These are phyloP conservation scores for Hypomecis punctinalis DNA, from an alignment of 2,888 invertebrate genomes.

Conservation along the genomic window DNA sequence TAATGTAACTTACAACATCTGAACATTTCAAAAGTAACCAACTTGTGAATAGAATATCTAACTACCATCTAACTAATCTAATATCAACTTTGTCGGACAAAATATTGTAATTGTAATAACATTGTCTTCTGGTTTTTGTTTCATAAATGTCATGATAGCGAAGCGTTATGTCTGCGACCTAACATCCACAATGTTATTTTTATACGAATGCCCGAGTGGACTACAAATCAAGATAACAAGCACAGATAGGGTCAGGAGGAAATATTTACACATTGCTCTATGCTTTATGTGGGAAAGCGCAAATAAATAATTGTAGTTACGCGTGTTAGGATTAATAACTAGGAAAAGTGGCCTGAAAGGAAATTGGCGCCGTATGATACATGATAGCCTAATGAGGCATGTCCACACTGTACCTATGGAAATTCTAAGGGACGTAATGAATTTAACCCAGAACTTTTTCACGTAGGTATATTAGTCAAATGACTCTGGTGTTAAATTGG, in stretches of 20 bases:
- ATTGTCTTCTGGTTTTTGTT: background rate
- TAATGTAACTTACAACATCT: no score
- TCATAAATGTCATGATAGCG: background rate
- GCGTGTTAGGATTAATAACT: slow-evolving; percentile 40
- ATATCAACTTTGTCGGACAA: background rate
- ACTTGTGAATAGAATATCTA: no score
- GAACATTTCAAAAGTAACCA: no score
- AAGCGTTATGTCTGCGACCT: slow-evolving; percentile 32
- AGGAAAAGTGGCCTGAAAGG: slow-evolving; percentile 15
- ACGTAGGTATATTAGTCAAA: no score
- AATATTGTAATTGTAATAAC: background rate
- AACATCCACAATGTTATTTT: slow-evolving; percentile 65
- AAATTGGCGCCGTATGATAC: slow-evolving; percentile 9
- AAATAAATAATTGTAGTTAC: slow-evolving; percentile 44
- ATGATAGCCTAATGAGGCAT: background rate
- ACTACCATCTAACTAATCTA: no score
- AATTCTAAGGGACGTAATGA: no score
- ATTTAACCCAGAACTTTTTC: no score
- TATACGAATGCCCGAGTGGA: slow-evolving; percentile 69
- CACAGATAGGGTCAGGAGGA: slow-evolving; percentile 65
- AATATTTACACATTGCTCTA: slow-evolving; percentile 66
- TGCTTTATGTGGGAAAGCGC: slow-evolving; percentile 50
- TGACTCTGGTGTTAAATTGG: no score
- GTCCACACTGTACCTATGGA: no score
- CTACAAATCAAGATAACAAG: slow-evolving; percentile 81